Evolutionary conservation across 92 coral and sea anemone genomes (phyloP), one percentile per base, ranked within the genome.

Genomic region (Pocillopora grandis): DNA sequence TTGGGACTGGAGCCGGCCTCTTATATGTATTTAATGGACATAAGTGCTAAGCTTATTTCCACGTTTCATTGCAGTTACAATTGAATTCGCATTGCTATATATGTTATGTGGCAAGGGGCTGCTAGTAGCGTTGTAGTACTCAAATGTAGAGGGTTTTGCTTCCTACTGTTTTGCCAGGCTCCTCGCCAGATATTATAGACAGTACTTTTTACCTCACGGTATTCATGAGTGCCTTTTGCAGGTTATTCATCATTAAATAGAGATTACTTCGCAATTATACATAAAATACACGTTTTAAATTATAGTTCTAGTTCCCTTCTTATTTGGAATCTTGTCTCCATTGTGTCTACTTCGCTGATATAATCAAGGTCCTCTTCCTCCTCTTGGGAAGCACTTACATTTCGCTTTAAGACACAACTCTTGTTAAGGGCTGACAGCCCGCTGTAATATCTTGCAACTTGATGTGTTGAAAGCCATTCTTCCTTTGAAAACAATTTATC

Each of bases 391-490:
- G 70, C 81, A 77, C 57, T 60, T 60, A 60, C 70, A 61, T 60
- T 36, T 62, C 18, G 60, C 60, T 59, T 71, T 59, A 82, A 68
- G 59, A 61, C 68, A 69, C 87, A 74, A 3, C 88, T 76, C 49
- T 42, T 84, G 33, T 84, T 65, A 4, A 84, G 88, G 12, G 66
- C 88, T 19, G 81, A 52, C 72, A 64, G 84, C 49, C 83, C 12
- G 64, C 74, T 72, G 75, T 77, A 76, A 37, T 85, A 85, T 70
- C 83, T 66, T 15, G 81, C 82, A 23, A 85, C 77, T 77, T 85
- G 88, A 18, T 8, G 69, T 42, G 76, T 71, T 27, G 88, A n/a
- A 18, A 85, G 78, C 81, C 88, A 85, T 67, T 85, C 76, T 58
- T 67, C 76, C 62, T 76, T 76, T 20, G n/a, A 12, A 77, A 76